Evolutionary conservation across 2,113 vertebrate species (phyloP), one percentile per base, ranked within the genome.

Genomic region (Misgurnus mizolepis): DNA sequence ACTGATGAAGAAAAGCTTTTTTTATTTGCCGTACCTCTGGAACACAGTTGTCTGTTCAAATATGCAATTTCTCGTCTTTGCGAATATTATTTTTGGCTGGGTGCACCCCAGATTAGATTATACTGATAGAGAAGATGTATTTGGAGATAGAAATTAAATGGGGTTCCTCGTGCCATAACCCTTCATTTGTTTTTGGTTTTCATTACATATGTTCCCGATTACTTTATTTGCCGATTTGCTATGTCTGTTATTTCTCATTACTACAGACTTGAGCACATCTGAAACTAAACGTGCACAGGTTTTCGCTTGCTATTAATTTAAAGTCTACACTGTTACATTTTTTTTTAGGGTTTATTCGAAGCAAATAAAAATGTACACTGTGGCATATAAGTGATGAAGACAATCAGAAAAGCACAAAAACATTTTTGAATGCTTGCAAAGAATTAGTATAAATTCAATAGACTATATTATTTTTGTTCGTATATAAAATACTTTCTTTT

Each of bases 131-230:
- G 76, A 76, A 88, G 83, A 89, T 89, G 86, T 81, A 88, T 80
- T 82, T 87, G 83, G 72, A 88, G 85, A 88, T 88, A 76, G 43
- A 87, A 89, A 90, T 88, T 84, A 84, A 83, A 85, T 56, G 84
- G 81, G 82, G 79, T 82, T 80, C 86, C 82, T 89, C 84, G 78
- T 83, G 85, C 88, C 83, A 85, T 81, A 80, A 80, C 56, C 73
- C 84, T 86, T 89, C 27, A 86, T 91, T 90, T 88, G 85, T 86
- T 89, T 86, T 86, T 85, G 85, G 82, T 84, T 89, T 84, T 88
- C 79, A 82, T 89, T 86, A 81, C 89, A 92, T 88, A 85, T 91
- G 90, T 84, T 88, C 83, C 61, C 41, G 81, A 82, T 92, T 92
- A 89, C 73, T 85, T 74, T 56, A 83, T 89, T 86, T 86, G 66